phyloP scores from a whole-genome alignment of 1,140 invertebrate genomes.

The Vollenhovia emeryi region DNA sequence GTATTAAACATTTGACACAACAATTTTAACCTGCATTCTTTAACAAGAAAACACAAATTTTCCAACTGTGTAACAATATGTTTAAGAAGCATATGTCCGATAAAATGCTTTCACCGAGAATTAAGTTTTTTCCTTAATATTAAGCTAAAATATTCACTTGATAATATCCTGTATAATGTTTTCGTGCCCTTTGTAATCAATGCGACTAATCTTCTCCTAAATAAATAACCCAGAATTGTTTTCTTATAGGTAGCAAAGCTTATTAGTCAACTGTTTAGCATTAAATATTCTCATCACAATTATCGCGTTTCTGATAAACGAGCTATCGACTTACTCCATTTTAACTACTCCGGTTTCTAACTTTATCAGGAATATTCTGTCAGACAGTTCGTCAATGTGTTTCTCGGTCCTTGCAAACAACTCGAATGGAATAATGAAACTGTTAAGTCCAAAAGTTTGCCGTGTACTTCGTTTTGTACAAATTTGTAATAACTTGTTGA shows the following conservation, averaged over 20 bases:
- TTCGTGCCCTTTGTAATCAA: not conserved
- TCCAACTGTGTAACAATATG: not conserved
- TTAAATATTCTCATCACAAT: not conserved
- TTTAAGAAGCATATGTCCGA: not conserved
- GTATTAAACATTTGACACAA: too few relatives aligned
- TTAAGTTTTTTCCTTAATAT: not conserved
- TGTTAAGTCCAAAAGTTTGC: not conserved
- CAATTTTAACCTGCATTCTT: too few relatives aligned
- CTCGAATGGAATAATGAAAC: not conserved
- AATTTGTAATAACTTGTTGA: not conserved
- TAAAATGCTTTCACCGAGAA: not conserved
- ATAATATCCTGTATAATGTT: not conserved
- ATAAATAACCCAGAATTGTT: not conserved
- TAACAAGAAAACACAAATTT: too few relatives aligned
- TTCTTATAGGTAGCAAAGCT: not conserved
- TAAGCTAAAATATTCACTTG: not conserved
- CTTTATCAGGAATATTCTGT: not conserved
- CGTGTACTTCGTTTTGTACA: not conserved
- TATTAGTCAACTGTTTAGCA: not conserved
- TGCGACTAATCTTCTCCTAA: not conserved
- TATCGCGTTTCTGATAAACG: not conserved
- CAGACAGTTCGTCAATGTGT: not conserved
- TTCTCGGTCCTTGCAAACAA: not conserved
- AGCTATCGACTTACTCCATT: not conserved
- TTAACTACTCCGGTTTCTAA: not conserved